Percentiles rank a stretch among this genome's conserved stretches.
Conservation (phyloP, 2,797 vertebrate species). For the Decapterus maruadsi region DNA sequence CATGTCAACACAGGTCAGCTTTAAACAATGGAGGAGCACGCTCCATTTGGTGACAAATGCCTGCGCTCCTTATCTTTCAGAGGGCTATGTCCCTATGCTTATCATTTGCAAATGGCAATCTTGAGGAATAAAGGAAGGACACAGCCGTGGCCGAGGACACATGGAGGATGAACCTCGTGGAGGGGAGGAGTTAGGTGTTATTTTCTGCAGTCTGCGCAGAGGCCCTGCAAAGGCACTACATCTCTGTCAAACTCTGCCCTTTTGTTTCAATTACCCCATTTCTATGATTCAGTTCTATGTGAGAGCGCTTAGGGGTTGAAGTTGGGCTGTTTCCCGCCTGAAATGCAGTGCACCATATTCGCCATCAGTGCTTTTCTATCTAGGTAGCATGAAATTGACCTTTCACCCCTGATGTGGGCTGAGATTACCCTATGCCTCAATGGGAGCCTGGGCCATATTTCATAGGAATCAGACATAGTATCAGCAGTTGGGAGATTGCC, state of each 20-base stretch:
- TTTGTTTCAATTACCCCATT: constrained; percentile 84
- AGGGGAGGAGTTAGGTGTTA: constrained; percentile 74
- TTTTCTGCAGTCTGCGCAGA: constrained; percentile 80
- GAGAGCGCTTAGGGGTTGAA: constrained; percentile 70
- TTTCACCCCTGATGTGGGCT: constrained; percentile 61
- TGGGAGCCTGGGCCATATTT: constrained; percentile 50
- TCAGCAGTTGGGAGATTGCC: constrained; percentile 49
- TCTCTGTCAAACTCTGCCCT: constrained; percentile 85
- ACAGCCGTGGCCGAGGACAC: constrained; percentile 65
- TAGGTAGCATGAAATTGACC: constrained; percentile 61
- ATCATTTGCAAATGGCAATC: constrained; percentile 81
- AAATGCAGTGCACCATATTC: constrained; percentile 47
- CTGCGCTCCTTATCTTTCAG: constrained; percentile 74
- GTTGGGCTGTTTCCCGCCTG: constrained; percentile 57
- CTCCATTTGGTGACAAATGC: constrained; percentile 83
- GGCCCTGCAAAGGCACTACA: constrained; percentile 73
- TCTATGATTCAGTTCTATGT: constrained; percentile 79
- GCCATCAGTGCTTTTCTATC: constrained; percentile 48
- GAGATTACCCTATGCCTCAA: constrained; percentile 64
- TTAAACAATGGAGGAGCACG: constrained; percentile 70
- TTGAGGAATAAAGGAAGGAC: constrained; percentile 76
- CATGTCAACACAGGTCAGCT: constrained; percentile 76
- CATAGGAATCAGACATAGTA: constrained; percentile 50
- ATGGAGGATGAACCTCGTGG: constrained; percentile 69
- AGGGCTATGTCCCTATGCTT: constrained; percentile 69